Evolutionary conservation across 2,113 vertebrate genomes (phyloP).

Genomic region (Ochotona curzoniae): DNA sequence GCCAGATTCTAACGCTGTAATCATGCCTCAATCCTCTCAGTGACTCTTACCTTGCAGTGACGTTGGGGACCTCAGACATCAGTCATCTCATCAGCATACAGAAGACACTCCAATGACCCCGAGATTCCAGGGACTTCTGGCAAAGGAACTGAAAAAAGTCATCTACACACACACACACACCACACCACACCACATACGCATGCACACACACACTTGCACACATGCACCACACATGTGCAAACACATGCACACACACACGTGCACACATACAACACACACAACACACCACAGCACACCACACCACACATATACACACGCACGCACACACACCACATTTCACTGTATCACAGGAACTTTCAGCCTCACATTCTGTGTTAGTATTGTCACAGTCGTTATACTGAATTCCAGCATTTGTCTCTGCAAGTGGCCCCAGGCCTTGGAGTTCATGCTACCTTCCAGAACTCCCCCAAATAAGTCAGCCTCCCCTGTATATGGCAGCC

Average conservation of each 20-base stretch:
- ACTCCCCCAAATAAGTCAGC: neutral
- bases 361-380: neutral
- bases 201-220: too few species aligned
- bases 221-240: too few species aligned
- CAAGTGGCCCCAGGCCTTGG: neutral
- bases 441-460: neutral
- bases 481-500: neutral
- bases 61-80: neutral
- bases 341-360: neutral
- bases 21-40: neutral
- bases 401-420: neutral
- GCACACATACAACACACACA: too few species aligned
- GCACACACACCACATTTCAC: neutral
- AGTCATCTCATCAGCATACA: neutral
- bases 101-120: neutral
- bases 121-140: neutral
- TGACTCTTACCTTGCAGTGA: neutral
- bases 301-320: too few species aligned
- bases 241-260: too few species aligned
- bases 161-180: too few species aligned
- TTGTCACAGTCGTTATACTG: neutral
- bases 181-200: too few species aligned
- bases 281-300: too few species aligned
- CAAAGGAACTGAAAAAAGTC: neutral
- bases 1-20: neutral